A percentile compares a stretch with the other conserved stretches of the same genome.
Evolutionary conservation across 2,113 vertebrate genomes (phyloP).

Genomic region (Dicrurus megarhynchus): DNA sequence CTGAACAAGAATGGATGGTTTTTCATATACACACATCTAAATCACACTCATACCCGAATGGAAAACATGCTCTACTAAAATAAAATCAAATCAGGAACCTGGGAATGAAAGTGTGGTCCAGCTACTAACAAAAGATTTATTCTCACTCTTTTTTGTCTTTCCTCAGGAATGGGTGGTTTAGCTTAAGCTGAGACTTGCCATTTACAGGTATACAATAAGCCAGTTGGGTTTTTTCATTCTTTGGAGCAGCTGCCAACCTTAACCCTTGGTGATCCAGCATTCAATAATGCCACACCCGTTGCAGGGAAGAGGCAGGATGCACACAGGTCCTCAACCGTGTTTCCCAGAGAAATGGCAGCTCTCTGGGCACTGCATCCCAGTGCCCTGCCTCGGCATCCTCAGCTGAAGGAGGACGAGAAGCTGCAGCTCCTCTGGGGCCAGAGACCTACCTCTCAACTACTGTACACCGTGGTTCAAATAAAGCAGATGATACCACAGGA

Average conservation of each 20-base stretch:
- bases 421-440: background rate
- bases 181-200: background rate
- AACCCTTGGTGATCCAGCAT: background rate
- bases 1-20: background rate
- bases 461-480: fast-evolving
- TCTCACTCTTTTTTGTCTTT: background rate
- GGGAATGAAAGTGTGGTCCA: background rate
- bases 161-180: background rate
- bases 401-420: background rate
- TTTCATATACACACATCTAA: background rate
- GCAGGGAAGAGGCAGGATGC: background rate
- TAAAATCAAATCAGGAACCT: background rate
- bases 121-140: background rate
- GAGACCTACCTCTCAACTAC: background rate
- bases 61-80: background rate
- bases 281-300: fast-evolving
- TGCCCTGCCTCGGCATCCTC: fast-evolving
- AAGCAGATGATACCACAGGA: background rate
- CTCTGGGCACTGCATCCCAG: background rate
- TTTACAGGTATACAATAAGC: background rate
- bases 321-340: background rate
- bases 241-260: background rate
- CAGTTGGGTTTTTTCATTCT: background rate
- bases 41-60: background rate
- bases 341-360: background rate